Conservation (phyloP, 2,113 vertebrate species). For the Sylvietta virens region DNA sequence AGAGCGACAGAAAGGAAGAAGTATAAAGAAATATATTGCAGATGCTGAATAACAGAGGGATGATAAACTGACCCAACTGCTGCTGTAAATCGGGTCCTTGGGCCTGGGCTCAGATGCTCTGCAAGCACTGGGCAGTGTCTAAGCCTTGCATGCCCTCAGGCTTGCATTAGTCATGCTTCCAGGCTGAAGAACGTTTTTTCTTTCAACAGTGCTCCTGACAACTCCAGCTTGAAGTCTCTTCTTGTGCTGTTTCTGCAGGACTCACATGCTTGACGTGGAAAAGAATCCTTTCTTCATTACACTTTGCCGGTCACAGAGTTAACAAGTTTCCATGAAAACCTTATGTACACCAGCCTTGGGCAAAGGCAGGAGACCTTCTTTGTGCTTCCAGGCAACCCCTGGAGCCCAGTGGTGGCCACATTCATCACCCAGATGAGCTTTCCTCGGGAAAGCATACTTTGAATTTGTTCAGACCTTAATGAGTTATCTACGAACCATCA, state of each 20-base stretch:
- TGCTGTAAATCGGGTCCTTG: neutral
- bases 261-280: neutral
- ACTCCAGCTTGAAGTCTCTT: neutral
- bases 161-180: neutral
- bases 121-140: neutral
- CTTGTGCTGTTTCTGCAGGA: neutral
- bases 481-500: neutral
- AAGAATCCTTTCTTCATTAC: neutral
- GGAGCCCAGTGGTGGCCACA: neutral
- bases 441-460: neutral
- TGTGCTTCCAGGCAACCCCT: neutral
- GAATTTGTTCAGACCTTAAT: neutral
- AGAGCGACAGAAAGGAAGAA: neutral
- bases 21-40: neutral
- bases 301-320: neutral
- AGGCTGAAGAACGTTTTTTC: neutral
- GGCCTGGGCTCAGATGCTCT: neutral
- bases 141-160: neutral
- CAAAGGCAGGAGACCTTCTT: neutral
- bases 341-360: neutral
- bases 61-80: neutral
- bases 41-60: neutral
- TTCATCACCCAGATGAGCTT: neutral
- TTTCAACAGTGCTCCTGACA: neutral
- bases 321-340: neutral